Evolutionary conservation across 2,113 vertebrate species (phyloP).

Genomic region (Campylomormyrus numenius): DNA sequence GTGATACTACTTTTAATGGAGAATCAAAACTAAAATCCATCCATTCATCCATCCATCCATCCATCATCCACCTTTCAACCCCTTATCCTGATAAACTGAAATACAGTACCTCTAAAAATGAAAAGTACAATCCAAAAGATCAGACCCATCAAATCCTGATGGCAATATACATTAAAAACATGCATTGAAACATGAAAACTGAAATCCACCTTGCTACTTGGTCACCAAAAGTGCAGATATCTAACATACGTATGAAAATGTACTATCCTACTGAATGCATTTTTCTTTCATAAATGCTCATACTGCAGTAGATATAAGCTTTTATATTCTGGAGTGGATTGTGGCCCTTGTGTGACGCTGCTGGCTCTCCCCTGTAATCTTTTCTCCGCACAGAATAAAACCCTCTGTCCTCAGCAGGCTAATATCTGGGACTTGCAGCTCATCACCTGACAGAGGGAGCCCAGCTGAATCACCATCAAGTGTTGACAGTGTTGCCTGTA

Average conservation of each 20-base stretch:
- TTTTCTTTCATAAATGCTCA: neutral
- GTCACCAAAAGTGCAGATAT: neutral
- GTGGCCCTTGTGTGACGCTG: neutral
- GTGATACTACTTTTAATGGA: neutral
- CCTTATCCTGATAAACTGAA: neutral
- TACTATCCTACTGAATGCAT: neutral
- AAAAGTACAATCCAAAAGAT: neutral
- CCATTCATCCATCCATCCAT: neutral
- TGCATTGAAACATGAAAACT: neutral
- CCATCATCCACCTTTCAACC: neutral
- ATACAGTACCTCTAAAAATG: neutral
- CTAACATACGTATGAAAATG: neutral
- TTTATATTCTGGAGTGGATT: neutral
- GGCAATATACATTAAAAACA: neutral
- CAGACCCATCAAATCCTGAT: neutral
- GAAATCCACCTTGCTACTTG: neutral
- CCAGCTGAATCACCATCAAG: neutral
- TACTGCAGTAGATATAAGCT: neutral
- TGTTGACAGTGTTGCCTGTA: neutral
- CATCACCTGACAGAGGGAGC: slow-evolving; percentile 11
- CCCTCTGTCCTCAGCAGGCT: neutral
- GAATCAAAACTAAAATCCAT: neutral
- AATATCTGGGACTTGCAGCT: slow-evolving; percentile 16
- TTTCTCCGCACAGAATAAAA: slow-evolving; percentile 10
- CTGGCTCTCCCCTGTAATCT: neutral